phyloP scores from a whole-genome alignment of 2,888 invertebrate species.

The Mesochorus sp. region DNA sequence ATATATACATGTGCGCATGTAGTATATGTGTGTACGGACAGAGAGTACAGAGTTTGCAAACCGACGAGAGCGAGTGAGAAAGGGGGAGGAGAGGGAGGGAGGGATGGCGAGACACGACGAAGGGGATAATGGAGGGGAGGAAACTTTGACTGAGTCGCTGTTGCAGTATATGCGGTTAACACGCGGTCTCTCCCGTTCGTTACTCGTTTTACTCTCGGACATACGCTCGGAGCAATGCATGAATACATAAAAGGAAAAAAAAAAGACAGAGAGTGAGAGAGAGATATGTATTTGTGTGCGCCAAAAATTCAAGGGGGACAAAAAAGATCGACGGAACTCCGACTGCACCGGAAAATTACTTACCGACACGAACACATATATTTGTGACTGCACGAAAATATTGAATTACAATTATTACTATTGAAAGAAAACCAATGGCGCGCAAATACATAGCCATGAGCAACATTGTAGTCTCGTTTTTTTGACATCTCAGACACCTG shows the following conservation, averaged over 20 bases:
- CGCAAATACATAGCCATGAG: background rate
- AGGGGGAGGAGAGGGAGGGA: conserved; percentile 5
- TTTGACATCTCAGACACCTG: no score
- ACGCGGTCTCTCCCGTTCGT: conserved; percentile 40
- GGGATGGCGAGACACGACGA: background rate
- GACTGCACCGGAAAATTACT: conserved; percentile 5
- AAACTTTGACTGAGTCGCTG: conserved; percentile 40
- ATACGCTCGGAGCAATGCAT: background rate
- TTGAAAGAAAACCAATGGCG: background rate
- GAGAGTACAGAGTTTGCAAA: conserved; percentile 2
- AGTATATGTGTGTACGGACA: background rate
- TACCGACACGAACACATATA: background rate
- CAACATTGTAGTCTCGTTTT: conserved; percentile 6
- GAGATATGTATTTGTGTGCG: background rate
- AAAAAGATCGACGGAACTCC: conserved; percentile 17
- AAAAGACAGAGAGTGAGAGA: no score
- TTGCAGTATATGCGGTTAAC: conserved; percentile 43
- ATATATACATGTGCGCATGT: background rate
- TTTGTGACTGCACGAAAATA: conserved; percentile 10
- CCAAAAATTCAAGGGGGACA: conserved; percentile 28
- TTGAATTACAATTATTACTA: conserved; percentile 21
- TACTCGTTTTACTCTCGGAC: conserved; percentile 42
- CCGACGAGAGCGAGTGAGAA: background rate
- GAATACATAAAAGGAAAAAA: background rate
- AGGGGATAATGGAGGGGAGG: conserved; percentile 31